Evolutionary conservation across 2,113 vertebrate genomes (phyloP).

Genomic region (Naja naja): DNA sequence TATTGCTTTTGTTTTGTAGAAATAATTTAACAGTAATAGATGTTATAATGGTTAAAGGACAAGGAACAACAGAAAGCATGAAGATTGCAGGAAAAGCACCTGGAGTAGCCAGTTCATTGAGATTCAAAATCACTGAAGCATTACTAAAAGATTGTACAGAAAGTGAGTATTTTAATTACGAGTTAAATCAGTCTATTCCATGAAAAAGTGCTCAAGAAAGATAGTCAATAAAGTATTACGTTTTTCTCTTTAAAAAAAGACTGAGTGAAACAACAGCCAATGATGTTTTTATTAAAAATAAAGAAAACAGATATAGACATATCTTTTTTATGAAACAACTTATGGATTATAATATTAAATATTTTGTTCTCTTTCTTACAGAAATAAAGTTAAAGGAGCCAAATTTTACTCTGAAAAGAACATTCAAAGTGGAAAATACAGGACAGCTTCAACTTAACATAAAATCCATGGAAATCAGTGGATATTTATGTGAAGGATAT

Average conservation of each 20-base stretch:
- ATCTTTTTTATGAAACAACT: not conserved
- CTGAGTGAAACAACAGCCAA: not conserved
- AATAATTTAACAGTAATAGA: conserved; percentile 97
- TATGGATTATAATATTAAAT: not conserved
- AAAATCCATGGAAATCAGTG: conserved; percentile 88
- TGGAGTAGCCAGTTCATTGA: conserved; percentile 86
- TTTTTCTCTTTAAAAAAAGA: not conserved
- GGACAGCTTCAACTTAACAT: conserved; percentile 88
- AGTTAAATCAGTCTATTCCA: not conserved
- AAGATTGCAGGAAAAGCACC: conserved; percentile 88
- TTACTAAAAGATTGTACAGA: conserved; percentile 94
- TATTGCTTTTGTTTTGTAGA: conserved; percentile 59
- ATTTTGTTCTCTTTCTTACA: conserved; percentile 58
- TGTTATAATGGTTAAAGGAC: conserved; percentile 85
- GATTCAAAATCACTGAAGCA: conserved; percentile 97
- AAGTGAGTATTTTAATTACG: conserved; percentile 76
- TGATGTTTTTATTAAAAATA: not conserved
- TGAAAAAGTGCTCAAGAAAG: not conserved
- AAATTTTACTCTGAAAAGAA: conserved; percentile 91
- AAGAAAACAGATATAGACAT: not conserved
- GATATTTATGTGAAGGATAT: conserved; percentile 90
- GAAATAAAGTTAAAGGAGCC: conserved; percentile 89
- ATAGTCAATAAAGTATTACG: not conserved
- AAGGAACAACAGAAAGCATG: conserved; percentile 88
- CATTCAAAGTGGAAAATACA: conserved; percentile 92